Base-by-base conservation (phyloP, 2,888 invertebrate species). In the Volucella zonaria region DNA sequence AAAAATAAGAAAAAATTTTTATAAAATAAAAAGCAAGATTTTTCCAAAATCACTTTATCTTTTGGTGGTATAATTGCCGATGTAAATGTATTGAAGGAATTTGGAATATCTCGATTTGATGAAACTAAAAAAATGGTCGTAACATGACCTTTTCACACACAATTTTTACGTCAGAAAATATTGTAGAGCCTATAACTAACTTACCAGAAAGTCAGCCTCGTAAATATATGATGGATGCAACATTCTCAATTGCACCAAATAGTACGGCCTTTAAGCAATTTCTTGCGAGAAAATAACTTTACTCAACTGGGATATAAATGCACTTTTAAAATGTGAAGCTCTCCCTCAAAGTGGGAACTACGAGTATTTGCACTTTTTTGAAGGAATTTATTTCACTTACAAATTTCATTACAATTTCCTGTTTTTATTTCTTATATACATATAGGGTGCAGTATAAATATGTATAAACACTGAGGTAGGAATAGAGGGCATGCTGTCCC, bases 201-300 rank as follows among this genome's bases (percentile, higher is more conserved):
- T 49, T 59, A 51, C 47, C 70, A 49, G 70, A 59, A 42, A 51
- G 42, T 92, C 38, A 56, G 9, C 45, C 61, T 45, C 74, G 64
- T 89, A 71, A 67, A 51, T 66, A 70, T 68, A 68, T 54, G 23
- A 52, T 52, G 11, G 58, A 64, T 71, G 58, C 52, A 42, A 74
- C 74, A 64, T 64, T 62, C 56, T 74, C 74, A 43, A 47, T 64
- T 40, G 18, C 66, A 74, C 45, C 74, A 40, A 47, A 54, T 38
- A 58, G 56, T 40, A 56, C n/a, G 42, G 31, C 23, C 11, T 75
- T 75, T 38, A 58, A 64, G 40, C 74, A 64, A 75, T 42, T 75
- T 49, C 74, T 75, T 15, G 45, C 23, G 12, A 62, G 62, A 12
- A 62, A 64, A 51, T 51, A 51, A 64, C 42, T 47, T 58, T n/a